Percentiles rank a stretch among this genome's conserved stretches.
phyloP scores from a whole-genome alignment of 2,797 vertebrate genomes.

The Chelmon rostratus region DNA sequence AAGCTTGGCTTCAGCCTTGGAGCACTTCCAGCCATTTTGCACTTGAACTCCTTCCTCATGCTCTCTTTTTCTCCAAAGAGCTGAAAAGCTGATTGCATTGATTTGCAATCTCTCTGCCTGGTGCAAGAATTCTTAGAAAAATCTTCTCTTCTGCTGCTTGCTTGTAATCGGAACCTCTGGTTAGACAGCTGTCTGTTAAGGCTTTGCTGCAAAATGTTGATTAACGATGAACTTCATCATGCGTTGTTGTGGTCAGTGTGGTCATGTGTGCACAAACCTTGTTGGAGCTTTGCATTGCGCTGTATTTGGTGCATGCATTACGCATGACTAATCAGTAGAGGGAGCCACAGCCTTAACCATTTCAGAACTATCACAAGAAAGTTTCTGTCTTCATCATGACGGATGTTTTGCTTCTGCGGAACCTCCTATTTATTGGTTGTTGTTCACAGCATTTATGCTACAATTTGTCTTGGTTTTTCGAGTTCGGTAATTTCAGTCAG shows the following conservation, averaged over 20 bases:
- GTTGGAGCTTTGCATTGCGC: constrained; percentile 4
- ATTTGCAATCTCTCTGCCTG: constrained; percentile 43
- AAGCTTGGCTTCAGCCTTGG: constrained; percentile 16
- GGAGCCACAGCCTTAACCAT: constrained; percentile 65
- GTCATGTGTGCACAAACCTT: constrained; percentile 12
- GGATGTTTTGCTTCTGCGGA: not conserved
- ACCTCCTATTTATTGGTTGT: not conserved
- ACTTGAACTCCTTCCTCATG: constrained; percentile 13
- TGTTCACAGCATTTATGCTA: constrained; percentile 1
- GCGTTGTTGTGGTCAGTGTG: not conserved
- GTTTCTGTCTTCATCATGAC: not conserved
- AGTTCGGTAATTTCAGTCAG: not conserved
- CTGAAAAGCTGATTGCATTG: constrained; percentile 32
- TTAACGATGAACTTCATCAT: not conserved
- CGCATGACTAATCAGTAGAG: constrained; percentile 64
- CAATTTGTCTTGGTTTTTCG: not conserved
- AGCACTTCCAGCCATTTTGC: constrained; percentile 18
- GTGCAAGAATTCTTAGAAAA: constrained; percentile 9
- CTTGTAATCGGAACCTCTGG: not conserved
- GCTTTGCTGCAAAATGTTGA: constrained; percentile 1
- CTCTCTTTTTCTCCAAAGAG: constrained; percentile 12
- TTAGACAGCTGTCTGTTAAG: not conserved
- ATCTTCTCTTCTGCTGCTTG: constrained; percentile 24
- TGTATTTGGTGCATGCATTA: constrained; percentile 49
- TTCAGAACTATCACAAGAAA: not conserved